These are phyloP conservation scores for Mystacornis crossleyi DNA, from an alignment of 2,113 vertebrate species.

Conservation along the genomic window DNA sequence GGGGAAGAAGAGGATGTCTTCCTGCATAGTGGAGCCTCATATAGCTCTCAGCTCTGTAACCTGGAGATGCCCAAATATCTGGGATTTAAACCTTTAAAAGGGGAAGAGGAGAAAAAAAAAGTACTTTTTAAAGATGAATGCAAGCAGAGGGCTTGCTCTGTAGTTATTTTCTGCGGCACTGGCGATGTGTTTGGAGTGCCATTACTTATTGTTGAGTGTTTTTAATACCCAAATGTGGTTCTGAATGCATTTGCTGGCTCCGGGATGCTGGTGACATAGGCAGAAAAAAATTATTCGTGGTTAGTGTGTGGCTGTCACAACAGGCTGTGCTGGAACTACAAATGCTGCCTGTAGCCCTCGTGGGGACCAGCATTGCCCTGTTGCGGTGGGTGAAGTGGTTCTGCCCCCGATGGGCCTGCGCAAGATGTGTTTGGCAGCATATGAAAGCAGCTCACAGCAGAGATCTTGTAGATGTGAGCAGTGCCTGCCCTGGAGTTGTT, in stretches of 20 bases:
- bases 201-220: background rate
- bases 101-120: background rate
- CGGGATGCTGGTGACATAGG: background rate
- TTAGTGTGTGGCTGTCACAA: background rate
- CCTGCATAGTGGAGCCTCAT: background rate
- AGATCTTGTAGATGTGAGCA: background rate
- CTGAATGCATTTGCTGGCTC: conserved; percentile 10
- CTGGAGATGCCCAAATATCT: background rate
- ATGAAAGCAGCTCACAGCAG: background rate
- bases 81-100: background rate
- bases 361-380: background rate
- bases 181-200: background rate
- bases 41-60: background rate
- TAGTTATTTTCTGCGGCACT: background rate
- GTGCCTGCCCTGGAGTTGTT: background rate
- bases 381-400: background rate
- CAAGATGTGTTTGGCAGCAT: fast-evolving
- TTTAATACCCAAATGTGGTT: background rate
- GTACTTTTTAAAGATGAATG: background rate
- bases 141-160: background rate
- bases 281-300: background rate
- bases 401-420: background rate
- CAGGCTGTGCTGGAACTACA: background rate
- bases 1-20: background rate
- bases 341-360: fast-evolving